These are phyloP conservation scores for Tenthredo distinguenda DNA, from an alignment of 2,888 invertebrate species.

Conservation along the genomic window DNA sequence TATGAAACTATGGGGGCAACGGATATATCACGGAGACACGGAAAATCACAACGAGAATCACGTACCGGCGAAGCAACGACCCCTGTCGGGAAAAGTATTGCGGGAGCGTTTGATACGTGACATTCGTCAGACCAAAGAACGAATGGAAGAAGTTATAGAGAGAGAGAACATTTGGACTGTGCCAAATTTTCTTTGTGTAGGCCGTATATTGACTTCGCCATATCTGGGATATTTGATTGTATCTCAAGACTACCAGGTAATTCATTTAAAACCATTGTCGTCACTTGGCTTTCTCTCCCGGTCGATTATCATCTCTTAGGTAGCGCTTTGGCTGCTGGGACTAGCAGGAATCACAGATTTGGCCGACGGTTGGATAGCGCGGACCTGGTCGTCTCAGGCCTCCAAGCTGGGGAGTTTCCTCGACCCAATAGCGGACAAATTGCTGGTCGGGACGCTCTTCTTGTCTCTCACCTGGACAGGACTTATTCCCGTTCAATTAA, in stretches of 20 bases:
- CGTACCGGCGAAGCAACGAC: constrained; percentile 60
- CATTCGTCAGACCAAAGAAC: constrained; percentile 80
- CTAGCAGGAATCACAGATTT: constrained; percentile 95
- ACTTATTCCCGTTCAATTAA: constrained; percentile 90
- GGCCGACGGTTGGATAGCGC: constrained; percentile 98
- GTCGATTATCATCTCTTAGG: constrained; percentile 62
- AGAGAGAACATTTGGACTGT: constrained; percentile 95
- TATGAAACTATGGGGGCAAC: constrained; percentile 63
- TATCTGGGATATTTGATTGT: constrained; percentile 94
- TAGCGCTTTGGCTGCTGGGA: constrained; percentile 90
- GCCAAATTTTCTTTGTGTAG: constrained; percentile 93
- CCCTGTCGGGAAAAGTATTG: constrained; percentile 64
- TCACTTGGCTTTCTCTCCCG: not conserved
- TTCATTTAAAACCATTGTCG: not conserved
- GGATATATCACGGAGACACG: constrained; percentile 65
- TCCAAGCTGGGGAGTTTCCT: constrained; percentile 96
- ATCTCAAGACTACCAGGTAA: constrained; percentile 85
- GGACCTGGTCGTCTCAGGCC: constrained; percentile 94
- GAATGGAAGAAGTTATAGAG: constrained; percentile 88
- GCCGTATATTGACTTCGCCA: constrained; percentile 92
- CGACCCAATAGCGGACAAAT: constrained; percentile 98
- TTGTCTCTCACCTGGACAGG: constrained; percentile 91
- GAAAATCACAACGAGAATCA: constrained; percentile 62
- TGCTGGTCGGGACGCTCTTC: constrained; percentile 93
- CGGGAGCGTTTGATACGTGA: constrained; percentile 68